Evolutionary conservation across 2,888 invertebrate species (phyloP), one percentile per base, ranked within the genome.

Genomic region (Scaeva pyrastri): DNA sequence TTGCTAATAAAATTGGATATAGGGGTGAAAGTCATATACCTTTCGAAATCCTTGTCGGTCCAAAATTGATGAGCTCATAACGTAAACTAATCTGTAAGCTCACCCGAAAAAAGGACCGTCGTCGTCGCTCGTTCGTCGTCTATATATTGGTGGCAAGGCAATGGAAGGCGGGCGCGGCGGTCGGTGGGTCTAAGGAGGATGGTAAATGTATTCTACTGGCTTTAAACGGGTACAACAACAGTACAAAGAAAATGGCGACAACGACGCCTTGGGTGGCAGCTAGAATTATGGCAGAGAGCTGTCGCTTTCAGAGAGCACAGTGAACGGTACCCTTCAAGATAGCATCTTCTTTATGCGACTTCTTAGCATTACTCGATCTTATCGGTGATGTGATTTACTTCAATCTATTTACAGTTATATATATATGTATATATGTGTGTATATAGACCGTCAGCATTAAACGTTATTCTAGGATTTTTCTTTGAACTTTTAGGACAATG

Each of bases 331-430:
- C 86, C 86, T 82, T 78, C 86, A 71, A 82, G 86, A 86, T 86
- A 86, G 78, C 77, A 86, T 86, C 86, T 86, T 86, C 86, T 86
- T 86, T 86, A 86, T 86, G 86, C 86, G 86, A 86, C 86, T 86
- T 86, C 86, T 86, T 86, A 86, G 62, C 82, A 82, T 86, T 86
- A 82, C 86, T 82, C 82, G 86, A 86, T 86, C 86, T 86, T 86
- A 86, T 86, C 86, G 82, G 77, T 74, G 82, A 82, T 86, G 86
- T 86, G 86, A 86, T 86, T 86, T 86, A 86, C 86, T 86, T 86
- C 86, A 86, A 86, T 86, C 86, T 86, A 86, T 86, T 86, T 86
- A 86, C 86, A 86, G 86, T 86, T 78, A 77, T 74, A 26, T 4
- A 52, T 74, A 26, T 4, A 21, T 52, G 1, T 12, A 21, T 50